Conservation (phyloP, 2,888 invertebrate genomes). For the Chalcis sispes region DNA sequence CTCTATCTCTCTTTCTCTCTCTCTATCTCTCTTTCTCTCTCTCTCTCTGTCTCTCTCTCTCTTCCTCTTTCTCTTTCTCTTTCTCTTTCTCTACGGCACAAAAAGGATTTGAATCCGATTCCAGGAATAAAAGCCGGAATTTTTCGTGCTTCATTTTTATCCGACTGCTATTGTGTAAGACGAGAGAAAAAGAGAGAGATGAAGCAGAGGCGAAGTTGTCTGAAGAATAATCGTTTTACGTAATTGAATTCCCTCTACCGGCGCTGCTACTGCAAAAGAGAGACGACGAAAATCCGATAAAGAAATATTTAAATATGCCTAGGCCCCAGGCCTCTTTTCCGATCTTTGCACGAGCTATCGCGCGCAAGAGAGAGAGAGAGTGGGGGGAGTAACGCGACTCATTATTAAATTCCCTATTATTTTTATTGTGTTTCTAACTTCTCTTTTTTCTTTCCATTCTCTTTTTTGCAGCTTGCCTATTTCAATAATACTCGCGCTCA, state of each 20-base stretch:
- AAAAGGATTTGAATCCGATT: slow-evolving; percentile 13
- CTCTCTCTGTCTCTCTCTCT: too few species aligned
- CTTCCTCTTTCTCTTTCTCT: too few species aligned
- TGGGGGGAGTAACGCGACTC: slow-evolving; percentile 22
- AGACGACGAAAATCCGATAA: slow-evolving; percentile 50
- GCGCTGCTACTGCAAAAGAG: too few species aligned
- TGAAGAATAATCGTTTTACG: slow-evolving; percentile 49
- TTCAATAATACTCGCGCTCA: slow-evolving; percentile 23
- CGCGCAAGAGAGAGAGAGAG: too few species aligned
- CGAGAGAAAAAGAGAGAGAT: slow-evolving; percentile 11
- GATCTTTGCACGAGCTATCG: too few species aligned
- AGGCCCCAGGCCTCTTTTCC: too few species aligned
- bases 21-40: too few species aligned
- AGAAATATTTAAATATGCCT: slow-evolving; percentile 51
- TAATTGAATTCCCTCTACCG: slow-evolving; percentile 54
- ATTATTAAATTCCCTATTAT: slow-evolving; percentile 49
- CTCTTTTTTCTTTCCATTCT: neutral
- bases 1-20: too few species aligned
- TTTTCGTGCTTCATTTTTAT: slow-evolving; percentile 36
- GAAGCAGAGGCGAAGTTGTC: slow-evolving; percentile 22
- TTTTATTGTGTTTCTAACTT: slow-evolving; percentile 26
- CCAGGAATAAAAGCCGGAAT: slow-evolving; percentile 6
- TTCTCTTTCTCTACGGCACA: too few species aligned
- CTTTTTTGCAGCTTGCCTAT: neutral
- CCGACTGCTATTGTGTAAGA: slow-evolving; percentile 36